phyloP scores from a whole-genome alignment of 2,888 invertebrate genomes.

The Erynnis tages region DNA sequence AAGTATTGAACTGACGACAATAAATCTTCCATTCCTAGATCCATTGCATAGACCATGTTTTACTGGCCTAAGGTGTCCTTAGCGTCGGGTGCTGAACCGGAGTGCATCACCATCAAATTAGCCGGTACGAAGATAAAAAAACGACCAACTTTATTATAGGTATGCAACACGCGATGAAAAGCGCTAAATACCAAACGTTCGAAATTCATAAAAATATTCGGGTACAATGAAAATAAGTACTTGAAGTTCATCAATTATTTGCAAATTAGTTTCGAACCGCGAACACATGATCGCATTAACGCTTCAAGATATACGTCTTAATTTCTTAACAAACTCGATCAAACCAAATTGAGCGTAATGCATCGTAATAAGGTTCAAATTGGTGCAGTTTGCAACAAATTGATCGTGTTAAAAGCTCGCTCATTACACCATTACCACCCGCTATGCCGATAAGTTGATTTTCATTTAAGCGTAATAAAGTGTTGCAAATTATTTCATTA shows the following conservation, averaged over 20 bases:
- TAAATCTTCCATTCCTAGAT: too few species aligned
- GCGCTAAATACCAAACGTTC: too few species aligned
- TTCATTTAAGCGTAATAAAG: slow-evolving; percentile 62
- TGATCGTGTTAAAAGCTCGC: slow-evolving; percentile 43
- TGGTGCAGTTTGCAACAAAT: slow-evolving; percentile 34
- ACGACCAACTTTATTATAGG: too few species aligned
- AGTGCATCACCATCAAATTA: too few species aligned
- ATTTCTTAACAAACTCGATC: slow-evolving; percentile 38
- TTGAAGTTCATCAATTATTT: slow-evolving; percentile 50
- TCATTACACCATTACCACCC: slow-evolving; percentile 68
- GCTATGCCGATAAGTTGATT: slow-evolving; percentile 64
- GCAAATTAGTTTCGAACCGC: slow-evolving; percentile 53
- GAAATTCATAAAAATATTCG: slow-evolving; percentile 4
- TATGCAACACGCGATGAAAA: too few species aligned
- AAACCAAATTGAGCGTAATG: slow-evolving; percentile 10
- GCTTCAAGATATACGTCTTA: slow-evolving; percentile 46
- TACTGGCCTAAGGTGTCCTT: too few species aligned
- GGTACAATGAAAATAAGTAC: slow-evolving; percentile 21
- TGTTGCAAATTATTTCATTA: slow-evolving; percentile 71
- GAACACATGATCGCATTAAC: slow-evolving; percentile 47
- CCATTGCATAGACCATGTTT: too few species aligned
- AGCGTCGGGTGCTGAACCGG: too few species aligned
- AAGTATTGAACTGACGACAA: too few species aligned
- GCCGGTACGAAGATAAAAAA: too few species aligned
- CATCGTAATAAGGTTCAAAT: slow-evolving; percentile 43